Evolutionary conservation across 2,888 invertebrate genomes (phyloP).

Genomic region (Oligia fasciuncula): DNA sequence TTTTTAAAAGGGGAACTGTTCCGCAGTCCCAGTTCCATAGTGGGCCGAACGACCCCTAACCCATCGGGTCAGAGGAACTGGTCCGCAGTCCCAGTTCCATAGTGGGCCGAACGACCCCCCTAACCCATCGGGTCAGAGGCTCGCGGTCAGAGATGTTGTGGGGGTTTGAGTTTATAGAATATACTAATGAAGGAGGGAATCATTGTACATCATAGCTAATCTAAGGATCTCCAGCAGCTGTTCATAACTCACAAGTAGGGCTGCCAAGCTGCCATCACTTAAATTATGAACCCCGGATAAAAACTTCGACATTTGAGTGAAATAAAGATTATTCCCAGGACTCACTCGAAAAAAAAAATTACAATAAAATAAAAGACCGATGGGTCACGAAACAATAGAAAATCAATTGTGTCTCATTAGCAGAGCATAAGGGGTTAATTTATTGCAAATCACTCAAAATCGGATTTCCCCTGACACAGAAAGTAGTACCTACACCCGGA

Average conservation of each 20-base stretch:
- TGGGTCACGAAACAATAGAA: too few species aligned
- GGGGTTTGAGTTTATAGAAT: background rate
- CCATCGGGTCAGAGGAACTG: too few species aligned
- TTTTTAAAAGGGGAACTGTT: too few species aligned
- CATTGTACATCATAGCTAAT: background rate
- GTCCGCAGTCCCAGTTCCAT: too few species aligned
- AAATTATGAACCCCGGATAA: background rate
- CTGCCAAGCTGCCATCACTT: background rate
- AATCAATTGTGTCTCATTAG: too few species aligned
- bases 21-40: too few species aligned
- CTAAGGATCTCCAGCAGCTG: constrained; percentile 21
- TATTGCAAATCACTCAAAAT: background rate
- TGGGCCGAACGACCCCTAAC: too few species aligned
- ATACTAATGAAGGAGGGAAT: background rate
- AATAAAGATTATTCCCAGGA: background rate
- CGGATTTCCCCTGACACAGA: background rate
- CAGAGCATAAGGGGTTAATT: too few species aligned
- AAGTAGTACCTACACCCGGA: background rate
- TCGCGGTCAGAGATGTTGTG: background rate
- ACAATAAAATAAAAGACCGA: too few species aligned
- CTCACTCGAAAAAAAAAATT: background rate
- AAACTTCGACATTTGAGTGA: background rate
- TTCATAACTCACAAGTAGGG: background rate
- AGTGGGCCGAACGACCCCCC: too few species aligned
- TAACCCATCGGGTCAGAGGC: too few species aligned